Evolutionary conservation across 2,888 invertebrate species (phyloP).

Genomic region (Luperina testacea): DNA sequence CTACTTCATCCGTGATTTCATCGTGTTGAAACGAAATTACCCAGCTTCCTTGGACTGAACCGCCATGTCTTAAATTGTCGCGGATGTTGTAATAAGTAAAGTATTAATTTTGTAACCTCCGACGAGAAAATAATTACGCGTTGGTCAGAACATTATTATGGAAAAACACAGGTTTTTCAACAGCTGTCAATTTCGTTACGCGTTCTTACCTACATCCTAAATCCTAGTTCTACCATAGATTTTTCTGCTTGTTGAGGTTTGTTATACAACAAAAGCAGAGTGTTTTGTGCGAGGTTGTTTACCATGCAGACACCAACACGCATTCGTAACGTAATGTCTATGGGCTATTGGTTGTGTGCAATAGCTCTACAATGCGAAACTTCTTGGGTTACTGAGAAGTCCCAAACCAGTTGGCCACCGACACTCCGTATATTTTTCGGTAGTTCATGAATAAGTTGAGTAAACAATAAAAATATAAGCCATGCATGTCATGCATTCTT

Average conservation of each 20-base stretch:
- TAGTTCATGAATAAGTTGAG: neutral
- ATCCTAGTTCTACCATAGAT: neutral
- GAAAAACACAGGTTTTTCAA: neutral
- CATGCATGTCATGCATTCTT: neutral
- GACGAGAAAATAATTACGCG: slow-evolving; percentile 11
- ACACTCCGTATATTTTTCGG: neutral
- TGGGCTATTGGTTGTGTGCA: neutral
- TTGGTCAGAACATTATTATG: neutral
- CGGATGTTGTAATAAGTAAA: slow-evolving; percentile 28
- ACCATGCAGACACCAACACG: neutral
- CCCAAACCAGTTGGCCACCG: neutral
- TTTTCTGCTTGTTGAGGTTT: neutral
- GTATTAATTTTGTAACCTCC: slow-evolving; percentile 27
- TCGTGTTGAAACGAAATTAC: slow-evolving; percentile 37
- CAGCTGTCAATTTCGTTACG: neutral
- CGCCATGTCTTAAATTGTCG: slow-evolving; percentile 7
- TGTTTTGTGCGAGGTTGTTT: neutral
- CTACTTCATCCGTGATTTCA: slow-evolving; percentile 2
- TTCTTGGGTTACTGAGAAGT: neutral
- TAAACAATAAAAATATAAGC: neutral
- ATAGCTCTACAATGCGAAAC: neutral
- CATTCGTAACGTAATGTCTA: neutral
- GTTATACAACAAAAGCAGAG: neutral
- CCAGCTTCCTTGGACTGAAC: slow-evolving; percentile 5
- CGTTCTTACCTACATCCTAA: neutral